phyloP scores from a whole-genome alignment of 1,140 invertebrate genomes.

The Chelonus insularis region DNA sequence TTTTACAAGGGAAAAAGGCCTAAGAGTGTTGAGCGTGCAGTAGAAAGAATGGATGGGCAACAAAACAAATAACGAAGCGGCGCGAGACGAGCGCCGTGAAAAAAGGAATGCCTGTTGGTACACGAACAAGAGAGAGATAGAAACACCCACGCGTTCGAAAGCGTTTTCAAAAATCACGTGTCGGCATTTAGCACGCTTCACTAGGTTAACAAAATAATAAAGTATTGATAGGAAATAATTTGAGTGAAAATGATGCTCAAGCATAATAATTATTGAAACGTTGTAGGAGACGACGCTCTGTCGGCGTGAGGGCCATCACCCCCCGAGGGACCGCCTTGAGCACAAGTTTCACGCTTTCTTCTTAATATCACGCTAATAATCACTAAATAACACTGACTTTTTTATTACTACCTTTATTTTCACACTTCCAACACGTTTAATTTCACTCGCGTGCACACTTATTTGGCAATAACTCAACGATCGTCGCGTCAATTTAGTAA shows the following conservation, averaged over 20 bases:
- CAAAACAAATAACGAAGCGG: constrained; percentile 39
- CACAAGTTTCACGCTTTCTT: constrained; percentile 38
- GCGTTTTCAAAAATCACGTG: constrained; percentile 31
- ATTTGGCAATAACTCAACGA: constrained; percentile 29
- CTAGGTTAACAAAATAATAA: constrained; percentile 40
- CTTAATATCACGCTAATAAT: background rate
- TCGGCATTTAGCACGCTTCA: constrained; percentile 19
- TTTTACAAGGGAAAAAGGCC: constrained; percentile 31
- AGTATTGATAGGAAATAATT: constrained; percentile 10
- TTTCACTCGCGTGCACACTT: constrained; percentile 41
- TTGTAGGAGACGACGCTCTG: constrained; percentile 45
- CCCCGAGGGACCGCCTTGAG: constrained; percentile 46
- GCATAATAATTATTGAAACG: constrained; percentile 24
- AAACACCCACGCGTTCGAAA: constrained; percentile 30
- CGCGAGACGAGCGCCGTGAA: constrained; percentile 16
- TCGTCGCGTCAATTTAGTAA: constrained; percentile 49
- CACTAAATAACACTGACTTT: constrained; percentile 14
- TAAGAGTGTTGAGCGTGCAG: background rate
- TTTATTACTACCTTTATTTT: background rate
- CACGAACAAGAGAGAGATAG: constrained; percentile 29
- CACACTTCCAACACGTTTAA: constrained; percentile 4
- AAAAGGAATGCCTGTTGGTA: constrained; percentile 20
- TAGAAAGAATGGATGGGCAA: constrained; percentile 31
- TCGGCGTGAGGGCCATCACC: constrained; percentile 48
- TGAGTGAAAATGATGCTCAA: constrained; percentile 12